Evolutionary conservation across 2,113 vertebrate genomes (phyloP).

Genomic region (Prionailurus bengalensis): DNA sequence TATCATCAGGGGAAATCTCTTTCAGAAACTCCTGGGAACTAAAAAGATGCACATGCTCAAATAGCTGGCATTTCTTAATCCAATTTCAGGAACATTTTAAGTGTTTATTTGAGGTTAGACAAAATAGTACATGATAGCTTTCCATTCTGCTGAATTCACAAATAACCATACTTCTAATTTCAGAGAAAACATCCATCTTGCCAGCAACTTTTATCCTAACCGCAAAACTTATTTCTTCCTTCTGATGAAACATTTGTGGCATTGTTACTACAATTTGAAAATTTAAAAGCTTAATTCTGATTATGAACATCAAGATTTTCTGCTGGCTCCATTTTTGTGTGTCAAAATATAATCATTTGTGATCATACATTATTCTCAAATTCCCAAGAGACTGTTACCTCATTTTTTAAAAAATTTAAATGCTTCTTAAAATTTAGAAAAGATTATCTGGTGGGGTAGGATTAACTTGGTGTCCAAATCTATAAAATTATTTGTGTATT

Average conservation of each 20-base stretch:
- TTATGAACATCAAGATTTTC: neutral
- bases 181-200: neutral
- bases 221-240: slow-evolving; percentile 6
- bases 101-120: neutral
- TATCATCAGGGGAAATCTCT: slow-evolving; percentile 51
- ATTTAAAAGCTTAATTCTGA: neutral
- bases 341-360: neutral
- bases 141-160: neutral
- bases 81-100: neutral
- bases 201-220: slow-evolving; percentile 16
- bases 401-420: neutral
- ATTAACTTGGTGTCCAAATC: neutral
- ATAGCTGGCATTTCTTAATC: slow-evolving; percentile 24
- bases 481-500: neutral
- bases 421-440: neutral
- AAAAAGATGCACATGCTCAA: slow-evolving; percentile 8
- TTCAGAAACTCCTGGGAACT: slow-evolving; percentile 42
- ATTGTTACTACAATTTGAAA: neutral
- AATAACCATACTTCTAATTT: neutral
- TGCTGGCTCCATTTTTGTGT: neutral
- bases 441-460: neutral
- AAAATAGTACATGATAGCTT: neutral
- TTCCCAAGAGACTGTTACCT: neutral
- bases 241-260: neutral
- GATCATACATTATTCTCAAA: neutral